Evolutionary conservation across 1,140 invertebrate genomes (phyloP).

Genomic region (Ips typographus): DNA sequence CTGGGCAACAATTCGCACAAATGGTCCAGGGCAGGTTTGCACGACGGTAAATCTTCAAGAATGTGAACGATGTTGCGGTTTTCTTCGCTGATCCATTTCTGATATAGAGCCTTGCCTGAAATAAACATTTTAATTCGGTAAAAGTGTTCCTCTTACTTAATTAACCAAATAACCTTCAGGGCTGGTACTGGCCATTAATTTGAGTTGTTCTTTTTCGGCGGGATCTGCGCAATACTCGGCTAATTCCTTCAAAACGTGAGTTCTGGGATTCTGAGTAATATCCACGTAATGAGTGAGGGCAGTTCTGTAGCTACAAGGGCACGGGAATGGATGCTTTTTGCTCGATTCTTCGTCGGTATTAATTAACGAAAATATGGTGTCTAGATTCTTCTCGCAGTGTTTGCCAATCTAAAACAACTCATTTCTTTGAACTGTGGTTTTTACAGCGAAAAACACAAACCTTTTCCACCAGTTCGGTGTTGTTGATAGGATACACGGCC

Average conservation of each 20-base stretch:
- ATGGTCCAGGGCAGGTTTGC: conserved; percentile 92
- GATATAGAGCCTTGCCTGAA: conserved; percentile 75
- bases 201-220: conserved; percentile 76
- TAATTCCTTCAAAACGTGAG: conserved; percentile 94
- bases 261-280: conserved; percentile 92
- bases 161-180: conserved; percentile 63
- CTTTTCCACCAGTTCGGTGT: conserved; percentile 77
- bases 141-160: background rate
- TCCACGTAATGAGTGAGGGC: conserved; percentile 95
- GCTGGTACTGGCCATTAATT: conserved; percentile 77
- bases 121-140: background rate
- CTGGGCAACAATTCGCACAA: conserved; percentile 94
- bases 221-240: conserved; percentile 85
- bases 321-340: conserved; percentile 99
- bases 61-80: conserved; percentile 95
- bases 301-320: conserved; percentile 94
- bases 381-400: conserved; percentile 79
- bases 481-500: conserved; percentile 94
- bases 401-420: conserved; percentile 65
- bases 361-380: conserved; percentile 79
- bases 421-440: background rate
- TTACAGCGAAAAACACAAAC: conserved; percentile 6
- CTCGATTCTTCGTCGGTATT: conserved; percentile 95
- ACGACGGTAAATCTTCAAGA: conserved; percentile 90
- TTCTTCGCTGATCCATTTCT: conserved; percentile 87